These are phyloP conservation scores for Acanthisitta chloris DNA, from an alignment of 2,113 vertebrate species.

Conservation along the genomic window DNA sequence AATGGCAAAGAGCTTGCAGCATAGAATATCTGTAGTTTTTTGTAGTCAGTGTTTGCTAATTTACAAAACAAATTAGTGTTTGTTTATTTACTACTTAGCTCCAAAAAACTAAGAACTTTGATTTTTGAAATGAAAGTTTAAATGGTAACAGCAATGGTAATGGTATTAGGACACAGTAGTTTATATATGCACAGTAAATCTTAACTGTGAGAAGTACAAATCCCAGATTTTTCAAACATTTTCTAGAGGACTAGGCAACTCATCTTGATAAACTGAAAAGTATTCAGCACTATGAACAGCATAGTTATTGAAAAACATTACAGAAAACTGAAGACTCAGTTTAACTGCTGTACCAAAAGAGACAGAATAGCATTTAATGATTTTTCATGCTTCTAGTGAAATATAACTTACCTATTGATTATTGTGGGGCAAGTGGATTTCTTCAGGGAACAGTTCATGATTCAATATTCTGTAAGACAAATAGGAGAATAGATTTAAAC, in stretches of 20 bases:
- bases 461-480: neutral
- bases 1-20: neutral
- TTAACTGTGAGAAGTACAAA: neutral
- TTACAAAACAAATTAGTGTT: neutral
- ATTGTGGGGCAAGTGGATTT: neutral
- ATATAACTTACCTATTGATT: neutral
- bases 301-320: neutral
- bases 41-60: neutral
- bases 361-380: neutral
- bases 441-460: neutral
- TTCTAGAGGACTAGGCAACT: neutral
- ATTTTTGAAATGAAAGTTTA: neutral
- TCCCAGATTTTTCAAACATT: neutral
- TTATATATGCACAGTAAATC: neutral
- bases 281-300: neutral
- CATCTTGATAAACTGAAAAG: neutral
- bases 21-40: neutral
- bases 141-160: neutral
- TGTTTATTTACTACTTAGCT: neutral
- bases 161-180: neutral
- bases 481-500: neutral
- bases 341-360: neutral
- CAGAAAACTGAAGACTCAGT: neutral
- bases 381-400: neutral
- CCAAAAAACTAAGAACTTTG: neutral